phyloP scores from a whole-genome alignment of 2,113 vertebrate genomes.

The Buteo buteo region DNA sequence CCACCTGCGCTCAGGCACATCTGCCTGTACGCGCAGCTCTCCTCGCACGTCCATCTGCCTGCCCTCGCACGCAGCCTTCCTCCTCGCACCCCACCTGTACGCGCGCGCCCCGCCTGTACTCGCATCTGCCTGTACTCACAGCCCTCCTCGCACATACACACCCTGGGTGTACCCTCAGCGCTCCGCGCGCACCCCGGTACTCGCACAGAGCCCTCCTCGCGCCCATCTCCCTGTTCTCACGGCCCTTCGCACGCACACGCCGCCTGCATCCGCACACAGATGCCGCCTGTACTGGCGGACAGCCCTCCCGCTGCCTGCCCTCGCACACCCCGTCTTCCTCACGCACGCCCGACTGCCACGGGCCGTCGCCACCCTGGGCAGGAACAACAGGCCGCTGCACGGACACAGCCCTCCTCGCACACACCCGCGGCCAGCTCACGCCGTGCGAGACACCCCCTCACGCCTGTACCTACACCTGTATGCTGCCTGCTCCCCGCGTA shows the following conservation, averaged over 20 bases:
- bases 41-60: neutral
- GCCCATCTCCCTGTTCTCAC: neutral
- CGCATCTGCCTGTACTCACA: too few relatives aligned
- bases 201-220: neutral
- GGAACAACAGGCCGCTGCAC: neutral
- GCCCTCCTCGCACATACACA: neutral
- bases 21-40: neutral
- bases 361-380: neutral
- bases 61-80: neutral
- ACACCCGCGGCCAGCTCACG: neutral
- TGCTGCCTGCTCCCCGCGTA: fast-evolving
- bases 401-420: neutral
- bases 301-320: neutral
- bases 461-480: neutral
- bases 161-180: too few relatives aligned
- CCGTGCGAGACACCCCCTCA: neutral
- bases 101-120: neutral
- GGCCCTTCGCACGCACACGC: neutral
- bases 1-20: too few relatives aligned
- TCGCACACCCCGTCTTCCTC: neutral
- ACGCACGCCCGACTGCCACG: fast-evolving
- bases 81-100: neutral
- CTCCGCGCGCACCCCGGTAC: neutral
- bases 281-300: neutral
- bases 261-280: neutral